A percentile compares a stretch with the other conserved stretches of the same genome.
Evolutionary conservation across 2,113 vertebrate species (phyloP).

Genomic region (Corythornis cristatus): DNA sequence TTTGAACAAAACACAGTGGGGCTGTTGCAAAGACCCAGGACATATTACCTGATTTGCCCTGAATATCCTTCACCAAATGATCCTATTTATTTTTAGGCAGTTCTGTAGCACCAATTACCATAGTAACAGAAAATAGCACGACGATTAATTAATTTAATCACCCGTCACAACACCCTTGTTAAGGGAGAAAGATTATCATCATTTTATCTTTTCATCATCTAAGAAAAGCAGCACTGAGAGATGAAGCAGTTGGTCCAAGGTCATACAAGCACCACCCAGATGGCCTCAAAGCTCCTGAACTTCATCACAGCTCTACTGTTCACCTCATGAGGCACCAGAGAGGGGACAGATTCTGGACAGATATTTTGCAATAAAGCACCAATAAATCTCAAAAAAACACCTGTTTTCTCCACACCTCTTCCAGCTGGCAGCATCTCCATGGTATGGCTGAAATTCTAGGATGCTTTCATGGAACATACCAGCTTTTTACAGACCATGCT

Average conservation of each 20-base stretch:
- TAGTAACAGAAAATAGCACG: constrained; percentile 54
- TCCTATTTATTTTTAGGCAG: constrained; percentile 51
- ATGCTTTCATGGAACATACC: not conserved
- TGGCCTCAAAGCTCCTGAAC: not conserved
- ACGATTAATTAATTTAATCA: constrained; percentile 57
- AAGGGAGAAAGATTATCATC: constrained; percentile 22
- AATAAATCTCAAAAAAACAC: not conserved
- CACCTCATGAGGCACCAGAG: not conserved
- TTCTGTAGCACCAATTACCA: constrained; percentile 57
- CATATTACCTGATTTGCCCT: not conserved
- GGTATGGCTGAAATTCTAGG: not conserved
- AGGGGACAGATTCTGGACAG: not conserved
- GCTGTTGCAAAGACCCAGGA: not conserved
- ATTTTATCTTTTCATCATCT: constrained; percentile 12
- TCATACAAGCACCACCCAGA: not conserved
- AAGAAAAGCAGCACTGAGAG: not conserved
- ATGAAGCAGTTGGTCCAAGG: not conserved
- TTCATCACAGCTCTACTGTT: not conserved
- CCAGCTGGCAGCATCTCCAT: not conserved
- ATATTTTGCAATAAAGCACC: not conserved
- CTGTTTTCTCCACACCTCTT: not conserved
- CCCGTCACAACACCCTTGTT: constrained; percentile 46
- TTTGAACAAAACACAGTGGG: not conserved
- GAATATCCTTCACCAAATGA: constrained; percentile 33
- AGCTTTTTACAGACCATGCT: not conserved